phyloP scores from a whole-genome alignment of 2,888 invertebrate genomes.

The Lithosia quadra region DNA sequence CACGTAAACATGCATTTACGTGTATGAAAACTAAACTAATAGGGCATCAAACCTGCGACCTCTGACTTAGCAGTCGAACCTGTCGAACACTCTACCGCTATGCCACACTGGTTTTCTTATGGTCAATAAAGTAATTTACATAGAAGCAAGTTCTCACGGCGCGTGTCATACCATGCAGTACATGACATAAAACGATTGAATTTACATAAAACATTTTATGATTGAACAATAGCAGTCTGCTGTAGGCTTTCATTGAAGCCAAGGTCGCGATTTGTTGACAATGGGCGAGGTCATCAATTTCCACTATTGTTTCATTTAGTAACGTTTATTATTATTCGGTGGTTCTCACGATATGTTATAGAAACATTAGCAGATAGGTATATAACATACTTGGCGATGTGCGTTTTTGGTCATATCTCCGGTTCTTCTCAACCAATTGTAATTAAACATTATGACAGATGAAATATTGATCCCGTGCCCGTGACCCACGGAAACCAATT shows the following conservation, averaged over 20 bases:
- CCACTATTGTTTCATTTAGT: conserved; percentile 32
- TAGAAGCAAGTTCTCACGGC: conserved; percentile 34
- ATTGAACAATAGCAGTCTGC: conserved; percentile 15
- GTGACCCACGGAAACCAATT: no score
- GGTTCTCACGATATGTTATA: neutral
- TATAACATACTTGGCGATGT: neutral
- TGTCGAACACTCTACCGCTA: neutral
- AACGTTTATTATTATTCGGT: conserved; percentile 5
- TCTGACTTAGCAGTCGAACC: neutral
- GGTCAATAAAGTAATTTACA: conserved; percentile 6
- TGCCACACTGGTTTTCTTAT: neutral
- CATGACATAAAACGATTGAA: conserved; percentile 39
- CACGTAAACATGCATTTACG: no score
- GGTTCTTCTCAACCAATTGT: no score
- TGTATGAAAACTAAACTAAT: no score
- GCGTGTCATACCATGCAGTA: conserved; percentile 17
- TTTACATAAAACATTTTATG: conserved; percentile 32
- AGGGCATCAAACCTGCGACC: neutral
- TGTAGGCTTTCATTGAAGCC: conserved; percentile 29
- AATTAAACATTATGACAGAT: no score
- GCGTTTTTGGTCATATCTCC: no score
- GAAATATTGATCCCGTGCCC: no score
- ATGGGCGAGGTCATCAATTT: conserved; percentile 32
- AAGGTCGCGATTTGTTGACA: conserved; percentile 46
- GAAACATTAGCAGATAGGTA: neutral